Evolutionary conservation across 2,113 vertebrate genomes (phyloP).

Genomic region (Elaphurus davidianus): DNA sequence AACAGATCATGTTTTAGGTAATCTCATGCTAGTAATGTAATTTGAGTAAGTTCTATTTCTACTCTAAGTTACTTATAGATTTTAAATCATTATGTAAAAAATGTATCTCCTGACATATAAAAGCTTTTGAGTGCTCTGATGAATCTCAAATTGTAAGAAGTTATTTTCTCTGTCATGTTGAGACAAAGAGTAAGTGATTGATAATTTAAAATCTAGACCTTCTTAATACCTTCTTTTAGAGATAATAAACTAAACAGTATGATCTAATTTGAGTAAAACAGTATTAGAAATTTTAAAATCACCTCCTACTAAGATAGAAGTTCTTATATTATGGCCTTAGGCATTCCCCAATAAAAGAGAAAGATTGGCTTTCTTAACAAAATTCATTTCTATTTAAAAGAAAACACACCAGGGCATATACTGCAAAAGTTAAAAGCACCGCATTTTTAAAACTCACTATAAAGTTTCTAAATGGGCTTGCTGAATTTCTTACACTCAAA

Average conservation of each 20-base stretch:
- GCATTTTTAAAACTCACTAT: neutral
- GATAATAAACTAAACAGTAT: neutral
- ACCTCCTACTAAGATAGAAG: neutral
- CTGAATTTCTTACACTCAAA: neutral
- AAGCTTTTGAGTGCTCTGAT: neutral
- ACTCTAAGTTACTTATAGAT: neutral
- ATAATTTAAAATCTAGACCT: neutral
- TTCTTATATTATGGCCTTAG: neutral
- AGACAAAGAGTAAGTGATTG: neutral
- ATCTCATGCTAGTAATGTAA: neutral
- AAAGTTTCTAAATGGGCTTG: neutral
- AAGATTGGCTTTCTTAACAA: constrained; percentile 36
- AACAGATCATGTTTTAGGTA: neutral
- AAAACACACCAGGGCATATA: neutral
- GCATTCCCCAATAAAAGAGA: constrained; percentile 11
- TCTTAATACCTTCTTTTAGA: neutral
- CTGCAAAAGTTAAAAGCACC: neutral
- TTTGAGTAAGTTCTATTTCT: constrained; percentile 11
- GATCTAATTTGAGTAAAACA: neutral
- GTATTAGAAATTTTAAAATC: neutral
- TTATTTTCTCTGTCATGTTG: neutral
- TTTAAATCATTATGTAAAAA: neutral
- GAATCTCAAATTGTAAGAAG: neutral
- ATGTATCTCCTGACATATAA: neutral
- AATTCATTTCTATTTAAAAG: neutral